Conservation (phyloP, 2,113 vertebrate genomes). For the Ophthalmolycus amberensis region DNA sequence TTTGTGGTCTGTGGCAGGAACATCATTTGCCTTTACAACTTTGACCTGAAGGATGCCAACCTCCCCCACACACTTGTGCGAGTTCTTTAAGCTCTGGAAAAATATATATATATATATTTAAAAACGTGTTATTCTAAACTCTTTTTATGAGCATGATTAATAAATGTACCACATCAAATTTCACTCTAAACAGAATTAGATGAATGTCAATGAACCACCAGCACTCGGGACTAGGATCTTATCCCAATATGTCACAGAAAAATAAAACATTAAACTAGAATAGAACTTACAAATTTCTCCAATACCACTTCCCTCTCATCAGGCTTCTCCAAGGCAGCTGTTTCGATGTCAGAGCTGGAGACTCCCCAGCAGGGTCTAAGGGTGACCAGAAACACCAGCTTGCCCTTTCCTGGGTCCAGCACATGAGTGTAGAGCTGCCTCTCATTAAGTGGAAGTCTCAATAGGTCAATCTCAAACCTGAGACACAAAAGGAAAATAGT, state of each 20-base stretch:
- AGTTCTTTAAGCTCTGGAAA: slow-evolving; percentile 87
- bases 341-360: slow-evolving; percentile 89
- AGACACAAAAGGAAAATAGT: slow-evolving; percentile 36
- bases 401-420: slow-evolving; percentile 81
- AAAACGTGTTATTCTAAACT: neutral
- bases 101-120: neutral
- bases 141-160: neutral
- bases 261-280: neutral
- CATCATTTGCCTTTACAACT: slow-evolving; percentile 92
- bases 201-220: slow-evolving; percentile 3
- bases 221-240: neutral
- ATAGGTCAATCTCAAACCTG: slow-evolving; percentile 91
- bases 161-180: neutral
- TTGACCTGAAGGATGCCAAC: slow-evolving; percentile 97
- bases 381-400: slow-evolving; percentile 87
- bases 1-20: slow-evolving; percentile 92
- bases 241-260: neutral
- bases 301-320: slow-evolving; percentile 81
- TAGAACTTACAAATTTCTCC: slow-evolving; percentile 88
- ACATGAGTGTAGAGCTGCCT: slow-evolving; percentile 87
- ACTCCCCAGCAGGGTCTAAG: slow-evolving; percentile 88
- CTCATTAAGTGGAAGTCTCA: slow-evolving; percentile 82
- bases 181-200: neutral
- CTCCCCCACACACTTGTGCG: slow-evolving; percentile 85
- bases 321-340: slow-evolving; percentile 86